These are phyloP conservation scores for Oxyura jamaicensis DNA, from an alignment of 2,113 vertebrate species.

Conservation along the genomic window DNA sequence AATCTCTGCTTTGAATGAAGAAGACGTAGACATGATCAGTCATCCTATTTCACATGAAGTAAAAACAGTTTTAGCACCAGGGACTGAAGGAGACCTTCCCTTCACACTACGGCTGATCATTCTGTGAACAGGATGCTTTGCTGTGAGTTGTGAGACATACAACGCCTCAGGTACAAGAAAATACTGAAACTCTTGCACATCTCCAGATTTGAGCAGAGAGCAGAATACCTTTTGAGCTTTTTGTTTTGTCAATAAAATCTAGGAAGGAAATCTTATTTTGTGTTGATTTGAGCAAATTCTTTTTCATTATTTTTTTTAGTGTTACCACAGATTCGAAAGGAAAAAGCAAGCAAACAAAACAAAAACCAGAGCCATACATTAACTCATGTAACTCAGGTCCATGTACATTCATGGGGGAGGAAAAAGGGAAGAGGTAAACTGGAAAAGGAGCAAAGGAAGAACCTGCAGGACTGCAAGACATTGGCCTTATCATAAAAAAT, in stretches of 20 bases:
- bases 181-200: not conserved
- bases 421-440: not conserved
- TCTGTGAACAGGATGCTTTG: not conserved
- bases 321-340: not conserved
- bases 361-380: not conserved
- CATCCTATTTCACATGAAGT: not conserved
- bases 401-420: not conserved
- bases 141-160: rapidly evolving
- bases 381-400: not conserved
- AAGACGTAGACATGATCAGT: not conserved
- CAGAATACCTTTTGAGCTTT: too few relatives aligned
- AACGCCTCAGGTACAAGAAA: not conserved
- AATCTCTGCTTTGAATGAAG: not conserved
- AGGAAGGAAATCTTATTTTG: not conserved
- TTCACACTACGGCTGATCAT: not conserved
- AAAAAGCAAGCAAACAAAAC: too few relatives aligned
- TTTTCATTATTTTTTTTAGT: not conserved
- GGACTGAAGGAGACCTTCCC: not conserved
- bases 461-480: not conserved
- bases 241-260: not conserved
- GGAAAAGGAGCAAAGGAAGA: not conserved
- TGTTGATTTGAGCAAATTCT: not conserved
- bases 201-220: not conserved
- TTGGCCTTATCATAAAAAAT: not conserved
- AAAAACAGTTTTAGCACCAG: not conserved